Evolutionary conservation across 37 sponge, comb jelly and placozoan genomes (phyloP), one percentile per base, ranked within the genome.

Genomic region (Axinella damicornis): DNA sequence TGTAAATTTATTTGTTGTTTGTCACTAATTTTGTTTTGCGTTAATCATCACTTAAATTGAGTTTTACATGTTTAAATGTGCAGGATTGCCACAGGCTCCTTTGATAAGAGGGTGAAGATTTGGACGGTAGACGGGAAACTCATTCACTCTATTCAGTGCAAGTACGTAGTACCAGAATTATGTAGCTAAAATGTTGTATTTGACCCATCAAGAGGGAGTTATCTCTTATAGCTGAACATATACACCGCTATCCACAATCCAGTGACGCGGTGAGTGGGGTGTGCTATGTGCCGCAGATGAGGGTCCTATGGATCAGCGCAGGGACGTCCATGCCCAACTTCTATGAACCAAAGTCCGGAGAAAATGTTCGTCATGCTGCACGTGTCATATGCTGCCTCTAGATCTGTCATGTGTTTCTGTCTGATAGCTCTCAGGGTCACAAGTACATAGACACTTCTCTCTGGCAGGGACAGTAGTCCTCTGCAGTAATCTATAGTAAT

Each of bases 341-440:
- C 46, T 94, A 62, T 78, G 94, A 94, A 20, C 91, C 94, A n/a
- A 94, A 91, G 74, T 76, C 91, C 30, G 94, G 94, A 87, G 91
- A 75, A 13, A 87, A 90, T 80, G 94, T 93, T 20, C 66, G 27
- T 38, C 12, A 40, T 27, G 67, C 46, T 46, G 30, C 18, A 4
- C 1, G 28, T 46, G 46, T 46, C 46, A n/a, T n/a, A n/a, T n/a
- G n/a, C n/a, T n/a, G n/a, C n/a, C n/a, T n/a, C n/a, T n/a, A n/a
- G n/a, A n/a, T n/a, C n/a, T n/a, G n/a, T n/a, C n/a, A n/a, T n/a
- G n/a, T n/a, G n/a, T n/a, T n/a, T n/a, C n/a, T n/a, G n/a, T n/a
- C n/a, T n/a, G n/a, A n/a, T n/a, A n/a, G n/a, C n/a, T n/a, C n/a
- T n/a, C n/a, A n/a, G n/a, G n/a, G n/a, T n/a, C n/a, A n/a, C n/a